Evolutionary conservation across 2,888 invertebrate species (phyloP).

Genomic region (Phrixothrix hirtus): DNA sequence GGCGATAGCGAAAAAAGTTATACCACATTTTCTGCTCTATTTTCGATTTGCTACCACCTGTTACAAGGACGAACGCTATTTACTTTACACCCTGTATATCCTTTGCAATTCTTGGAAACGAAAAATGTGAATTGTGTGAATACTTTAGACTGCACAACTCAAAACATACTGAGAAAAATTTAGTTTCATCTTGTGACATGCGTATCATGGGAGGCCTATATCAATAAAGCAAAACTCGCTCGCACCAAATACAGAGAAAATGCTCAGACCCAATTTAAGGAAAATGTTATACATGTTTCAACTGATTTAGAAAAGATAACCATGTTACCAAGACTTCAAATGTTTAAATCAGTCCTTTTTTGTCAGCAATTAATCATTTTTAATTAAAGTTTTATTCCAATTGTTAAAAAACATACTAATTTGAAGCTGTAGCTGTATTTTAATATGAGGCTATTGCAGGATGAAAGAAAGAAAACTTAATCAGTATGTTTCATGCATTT

Average conservation of each 20-base stretch:
- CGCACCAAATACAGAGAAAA: not conserved
- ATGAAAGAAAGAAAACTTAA: no score
- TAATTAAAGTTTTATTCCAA: conserved; percentile 6
- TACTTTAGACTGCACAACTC: not conserved
- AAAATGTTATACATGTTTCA: not conserved
- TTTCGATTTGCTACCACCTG: no score
- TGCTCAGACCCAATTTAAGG: not conserved
- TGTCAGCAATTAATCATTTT: not conserved
- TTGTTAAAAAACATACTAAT: no score
- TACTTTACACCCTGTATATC: no score
- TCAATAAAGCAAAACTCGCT: not conserved
- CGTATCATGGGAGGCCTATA: not conserved
- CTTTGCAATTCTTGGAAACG: no score
- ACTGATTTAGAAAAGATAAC: conserved; percentile 1
- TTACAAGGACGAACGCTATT: no score
- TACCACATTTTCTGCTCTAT: no score
- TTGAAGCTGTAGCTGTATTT: no score
- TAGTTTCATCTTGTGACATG: not conserved
- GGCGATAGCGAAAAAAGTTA: no score
- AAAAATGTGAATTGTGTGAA: conserved; percentile 1
- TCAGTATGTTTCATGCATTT: no score
- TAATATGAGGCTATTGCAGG: no score
- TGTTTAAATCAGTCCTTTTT: conserved; percentile 3
- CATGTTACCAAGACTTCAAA: not conserved
- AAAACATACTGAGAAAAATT: conserved; percentile 3